Base-by-base conservation (phyloP, 2,113 vertebrate species). In the Sialia sialis region DNA sequence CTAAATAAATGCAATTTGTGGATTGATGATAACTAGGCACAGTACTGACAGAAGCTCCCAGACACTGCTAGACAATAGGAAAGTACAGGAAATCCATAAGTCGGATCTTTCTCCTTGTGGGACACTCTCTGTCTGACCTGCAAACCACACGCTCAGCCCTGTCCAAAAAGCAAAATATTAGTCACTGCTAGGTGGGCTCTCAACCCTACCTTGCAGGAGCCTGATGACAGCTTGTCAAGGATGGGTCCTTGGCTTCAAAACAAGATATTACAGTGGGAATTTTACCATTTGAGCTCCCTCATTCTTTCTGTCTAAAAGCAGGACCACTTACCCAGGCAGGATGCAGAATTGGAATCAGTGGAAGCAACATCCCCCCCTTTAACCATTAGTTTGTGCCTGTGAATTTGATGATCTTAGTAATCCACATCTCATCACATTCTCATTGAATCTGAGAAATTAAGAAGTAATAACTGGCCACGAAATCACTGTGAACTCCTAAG, bases 21-120 rank as follows among this genome's bases (percentile, higher is more conserved):
- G 79, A 87, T 92, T 92, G 94, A 89, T 92, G 92, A 60, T 84
- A 82, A 51, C 60, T 72, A 87, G 83, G 79, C 54, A 79, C 63
- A 86, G 56, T 11, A 52, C 66, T 59, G 51, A 84, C 63, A 58
- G n/a, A 59, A 89, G 76, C 44, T 91, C 46, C 44, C 69, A 96
- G 94, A 90, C 87, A 81, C 13, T 4, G 18, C 39, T 70, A 91
- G 60, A 87, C 84, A 95, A 66, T 70, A 60, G 55, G 34, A 72
- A 56, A 75, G 86, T 25, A 85, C 63, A 68, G 44, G 90, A 94
- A 96, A 92, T 67, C 32, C 36, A 11, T 48, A 72, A 83, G 51
- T 21, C 8, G 0, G 80, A 78, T 95, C 27, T 86, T 86, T 90
- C 44, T 84, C 92, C 79, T 58, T 44, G 27, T 13, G 87, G 64